phyloP scores from a whole-genome alignment of 2,797 vertebrate genomes.

The Leptodactylus fallax region DNA sequence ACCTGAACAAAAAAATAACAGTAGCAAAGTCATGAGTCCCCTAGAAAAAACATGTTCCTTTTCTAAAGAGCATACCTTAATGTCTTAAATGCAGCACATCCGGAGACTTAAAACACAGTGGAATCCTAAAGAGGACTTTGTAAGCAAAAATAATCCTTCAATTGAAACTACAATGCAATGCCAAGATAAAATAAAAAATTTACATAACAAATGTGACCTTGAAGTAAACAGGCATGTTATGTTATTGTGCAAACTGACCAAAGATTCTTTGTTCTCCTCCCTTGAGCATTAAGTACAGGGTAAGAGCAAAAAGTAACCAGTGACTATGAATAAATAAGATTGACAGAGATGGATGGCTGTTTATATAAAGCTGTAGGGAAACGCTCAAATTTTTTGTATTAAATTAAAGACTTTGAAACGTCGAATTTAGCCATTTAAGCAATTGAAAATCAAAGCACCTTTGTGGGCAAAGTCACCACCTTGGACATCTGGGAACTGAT shows the following conservation, averaged over 20 bases:
- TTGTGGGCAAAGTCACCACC: slow-evolving; percentile 50
- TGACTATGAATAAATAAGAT: slow-evolving; percentile 51
- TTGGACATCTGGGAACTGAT: slow-evolving; percentile 34
- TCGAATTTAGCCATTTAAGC: slow-evolving; percentile 42
- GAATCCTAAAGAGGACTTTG: slow-evolving; percentile 6
- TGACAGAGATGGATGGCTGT: slow-evolving; percentile 35
- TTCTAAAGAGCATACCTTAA: not conserved
- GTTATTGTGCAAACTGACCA: slow-evolving; percentile 42
- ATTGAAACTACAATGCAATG: slow-evolving; percentile 36
- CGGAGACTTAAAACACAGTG: not conserved
- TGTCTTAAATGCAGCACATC: not conserved
- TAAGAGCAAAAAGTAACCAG: slow-evolving; percentile 54
- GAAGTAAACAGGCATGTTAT: slow-evolving; percentile 50
- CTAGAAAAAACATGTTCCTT: not conserved
- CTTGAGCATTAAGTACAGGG: slow-evolving; percentile 41
- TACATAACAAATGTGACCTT: slow-evolving; percentile 49
- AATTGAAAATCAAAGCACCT: slow-evolving; percentile 57
- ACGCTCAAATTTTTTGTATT: slow-evolving; percentile 43
- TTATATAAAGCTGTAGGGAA: slow-evolving; percentile 48
- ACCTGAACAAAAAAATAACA: too few relatives aligned
- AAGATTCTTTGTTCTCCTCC: slow-evolving; percentile 50
- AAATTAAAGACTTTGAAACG: slow-evolving; percentile 53
- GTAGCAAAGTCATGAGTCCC: not conserved
- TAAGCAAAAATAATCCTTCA: slow-evolving; percentile 42
- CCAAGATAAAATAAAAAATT: slow-evolving; percentile 44